Conservation (phyloP, 2,888 invertebrate species). For the Oegoconia quadripuncta region DNA sequence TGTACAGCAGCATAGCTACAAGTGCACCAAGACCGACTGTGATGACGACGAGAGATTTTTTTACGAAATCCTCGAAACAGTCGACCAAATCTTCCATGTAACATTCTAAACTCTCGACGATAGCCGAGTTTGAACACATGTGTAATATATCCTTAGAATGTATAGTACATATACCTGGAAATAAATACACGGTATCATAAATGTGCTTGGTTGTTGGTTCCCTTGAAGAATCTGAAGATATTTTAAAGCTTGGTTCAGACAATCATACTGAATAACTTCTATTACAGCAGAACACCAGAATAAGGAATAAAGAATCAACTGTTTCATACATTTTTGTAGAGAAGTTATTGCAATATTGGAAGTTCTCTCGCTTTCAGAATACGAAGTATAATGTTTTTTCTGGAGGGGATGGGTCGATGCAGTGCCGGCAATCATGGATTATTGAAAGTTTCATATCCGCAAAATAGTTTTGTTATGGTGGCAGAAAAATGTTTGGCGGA, state of each 20-base stretch:
- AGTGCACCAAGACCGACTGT: conserved; percentile 39
- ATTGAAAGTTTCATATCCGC: too few relatives aligned
- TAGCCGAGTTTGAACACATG: conserved; percentile 41
- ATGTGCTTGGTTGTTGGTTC: too few relatives aligned
- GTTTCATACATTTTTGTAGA: too few relatives aligned
- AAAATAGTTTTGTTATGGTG: too few relatives aligned
- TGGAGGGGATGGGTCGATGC: background rate
- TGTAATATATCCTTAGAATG: conserved; percentile 38
- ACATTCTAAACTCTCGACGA: conserved; percentile 37
- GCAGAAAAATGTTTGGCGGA: too few relatives aligned
- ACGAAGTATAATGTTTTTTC: background rate
- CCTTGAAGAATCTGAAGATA: too few relatives aligned
- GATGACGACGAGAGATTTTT: conserved; percentile 46
- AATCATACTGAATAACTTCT: too few relatives aligned
- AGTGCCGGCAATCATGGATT: too few relatives aligned
- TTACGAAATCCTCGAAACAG: conserved; percentile 48
- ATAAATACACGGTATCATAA: conserved; percentile 7
- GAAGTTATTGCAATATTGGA: too few relatives aligned
- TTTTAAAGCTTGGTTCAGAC: too few relatives aligned
- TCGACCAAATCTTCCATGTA: conserved; percentile 49
- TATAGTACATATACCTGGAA: conserved; percentile 65
- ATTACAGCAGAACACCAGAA: too few relatives aligned
- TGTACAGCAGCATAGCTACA: conserved; percentile 37
- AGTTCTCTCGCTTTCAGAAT: background rate
- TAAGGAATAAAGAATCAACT: too few relatives aligned